Evolutionary conservation across 2,113 vertebrate species (phyloP), one percentile per base, ranked within the genome.

Genomic region (Manacus vitellinus): DNA sequence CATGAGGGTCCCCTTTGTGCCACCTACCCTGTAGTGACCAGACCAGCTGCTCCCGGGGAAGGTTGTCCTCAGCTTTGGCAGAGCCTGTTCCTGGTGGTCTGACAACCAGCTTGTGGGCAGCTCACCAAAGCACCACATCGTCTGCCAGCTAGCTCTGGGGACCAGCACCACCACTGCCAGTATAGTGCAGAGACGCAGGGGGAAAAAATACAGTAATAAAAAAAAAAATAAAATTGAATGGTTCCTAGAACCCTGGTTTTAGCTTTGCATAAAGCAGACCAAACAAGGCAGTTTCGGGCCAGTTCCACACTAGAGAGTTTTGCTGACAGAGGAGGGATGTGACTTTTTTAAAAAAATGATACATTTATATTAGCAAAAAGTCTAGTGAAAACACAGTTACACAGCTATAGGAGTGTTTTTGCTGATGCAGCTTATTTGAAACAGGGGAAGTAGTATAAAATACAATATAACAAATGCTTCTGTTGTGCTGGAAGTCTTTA

Each of bases 361-460:
- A 86, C 85, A 78, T 93, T 80, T 86, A 84, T 93, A 96, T 92
- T 95, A 93, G 68, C 68, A 88, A 93, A 93, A 92, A 39, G 23
- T 31, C 49, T 71, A 11, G 43, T 94, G 79, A 85, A 96, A 96
- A 93, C 77, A 82, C 35, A 70, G 88, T 84, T 90, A 80, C 61
- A 86, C 15, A 85, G 72, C 59, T 76, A 74, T 41, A 90, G n/a
- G 24, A 86, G 43, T 72, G 70, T 8, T 92, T 92, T 67, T 89
- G 94, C 93, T 95, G 93, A 96, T 58, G n/a, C 70, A 95, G 84
- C 83, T 84, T 89, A 71, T 95, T 92, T 96, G 47, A 78, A 77
- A 83, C 22, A 63, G 37, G 24, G 19, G 35, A 92, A 95, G 33
- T 59, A 56, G 27, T 88, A 84, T 68, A 77, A 85, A 83, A 51